Evolutionary conservation across 35 echinoderm and acorn worm species (phyloP), one percentile per base, ranked within the genome.

Genomic region (Heliocidaris tuberculata): DNA sequence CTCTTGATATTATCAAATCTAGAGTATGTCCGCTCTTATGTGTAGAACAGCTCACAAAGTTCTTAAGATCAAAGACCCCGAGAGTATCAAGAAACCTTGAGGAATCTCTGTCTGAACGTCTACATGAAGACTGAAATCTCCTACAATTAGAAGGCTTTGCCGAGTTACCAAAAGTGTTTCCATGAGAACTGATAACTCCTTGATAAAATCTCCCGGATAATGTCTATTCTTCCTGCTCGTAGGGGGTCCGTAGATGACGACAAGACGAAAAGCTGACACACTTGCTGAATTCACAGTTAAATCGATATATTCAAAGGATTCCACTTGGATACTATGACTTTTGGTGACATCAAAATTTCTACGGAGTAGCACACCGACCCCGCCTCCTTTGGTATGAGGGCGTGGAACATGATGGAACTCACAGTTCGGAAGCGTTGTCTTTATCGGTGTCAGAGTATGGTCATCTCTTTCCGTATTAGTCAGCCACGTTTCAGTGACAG

Each of bases 401-500:
- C 96, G 65, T 49, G 96, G 96, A 15, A 71, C 5, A 59, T 95
- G 94, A 85, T 94, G 91, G 42, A 94, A 85, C 17, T 94, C 56
- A 90, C 54, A 95, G 52, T 95, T 60, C 21, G 96, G 93, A 52
- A 97, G 96, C 15, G 93, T 56, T 9, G 47, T 48, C 30, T 48
- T 35, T 9, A 95, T 94, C 17, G 94, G 90, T 88, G 94, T 31
- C 4, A 97, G 71, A 29, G 95, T 31, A 35, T 32, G 48, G 86
- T 95, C 93, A 86, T 97, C 96, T 32, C 85, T 32, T 8, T 95
- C 47, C 21, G 49, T 52, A 9, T 86, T 56, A 17, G 61, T 95
- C 48, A 97, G 88, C 96, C 96, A 97, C 35, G 96, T 52, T 52
- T 97, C 95, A 50, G 95, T 97, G 31, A 97, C 65, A 10, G 95